Evolutionary conservation across 2,888 invertebrate species (phyloP).

Genomic region (Agrenia bidenticulata): DNA sequence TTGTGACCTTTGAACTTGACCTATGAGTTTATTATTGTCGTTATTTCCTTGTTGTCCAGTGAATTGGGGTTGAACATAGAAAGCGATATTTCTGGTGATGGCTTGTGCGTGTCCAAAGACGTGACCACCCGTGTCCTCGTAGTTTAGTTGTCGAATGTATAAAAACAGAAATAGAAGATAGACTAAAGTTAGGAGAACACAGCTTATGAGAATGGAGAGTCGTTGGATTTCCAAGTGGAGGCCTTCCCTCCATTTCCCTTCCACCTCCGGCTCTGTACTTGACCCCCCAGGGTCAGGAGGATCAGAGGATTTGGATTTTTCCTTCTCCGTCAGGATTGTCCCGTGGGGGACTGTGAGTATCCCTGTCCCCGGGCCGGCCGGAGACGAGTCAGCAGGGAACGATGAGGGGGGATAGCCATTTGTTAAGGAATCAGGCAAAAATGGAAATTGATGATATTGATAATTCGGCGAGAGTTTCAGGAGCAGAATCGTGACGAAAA

Average conservation of each 20-base stretch:
- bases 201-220: slow-evolving; percentile 15
- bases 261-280: neutral
- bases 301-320: slow-evolving; percentile 3
- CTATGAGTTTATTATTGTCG: neutral
- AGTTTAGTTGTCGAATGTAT: slow-evolving; percentile 41
- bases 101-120: slow-evolving; percentile 44
- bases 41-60: slow-evolving; percentile 4
- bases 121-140: slow-evolving; percentile 43
- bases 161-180: slow-evolving; percentile 37
- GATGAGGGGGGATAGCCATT: slow-evolving; percentile 7
- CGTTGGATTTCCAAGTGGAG: slow-evolving; percentile 33
- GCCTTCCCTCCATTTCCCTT: neutral
- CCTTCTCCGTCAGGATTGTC: neutral
- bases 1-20: slow-evolving; percentile 24
- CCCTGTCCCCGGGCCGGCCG: neutral
- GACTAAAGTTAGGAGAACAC: slow-evolving; percentile 34
- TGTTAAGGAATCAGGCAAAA: slow-evolving; percentile 40
- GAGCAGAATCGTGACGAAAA: slow-evolving; percentile 36
- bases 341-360: slow-evolving; percentile 10
- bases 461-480: slow-evolving; percentile 40
- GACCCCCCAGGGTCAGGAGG: slow-evolving; percentile 15
- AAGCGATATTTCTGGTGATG: slow-evolving; percentile 41
- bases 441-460: slow-evolving; percentile 41
- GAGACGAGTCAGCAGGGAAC: slow-evolving; percentile 11
- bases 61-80: slow-evolving; percentile 47